phyloP scores from a whole-genome alignment of 2,888 invertebrate genomes.

The Punctoribates punctum region DNA sequence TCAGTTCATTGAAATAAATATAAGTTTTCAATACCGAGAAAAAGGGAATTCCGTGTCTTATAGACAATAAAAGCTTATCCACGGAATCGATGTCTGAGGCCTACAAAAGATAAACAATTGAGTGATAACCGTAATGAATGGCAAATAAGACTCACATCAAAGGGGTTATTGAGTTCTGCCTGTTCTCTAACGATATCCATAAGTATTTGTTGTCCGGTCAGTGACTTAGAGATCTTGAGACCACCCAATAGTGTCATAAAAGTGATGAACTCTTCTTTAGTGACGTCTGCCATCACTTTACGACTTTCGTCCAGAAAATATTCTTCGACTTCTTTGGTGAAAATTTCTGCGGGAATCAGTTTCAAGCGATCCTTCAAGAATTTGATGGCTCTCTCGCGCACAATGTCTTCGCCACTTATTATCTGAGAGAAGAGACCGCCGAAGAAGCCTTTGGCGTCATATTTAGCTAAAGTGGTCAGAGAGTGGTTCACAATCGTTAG shows the following conservation, averaged over 20 bases:
- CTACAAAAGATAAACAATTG: constrained; percentile 48
- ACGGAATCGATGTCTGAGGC: constrained; percentile 55
- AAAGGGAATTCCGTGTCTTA: constrained; percentile 76
- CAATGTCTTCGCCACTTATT: constrained; percentile 66
- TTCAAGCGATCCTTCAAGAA: constrained; percentile 80
- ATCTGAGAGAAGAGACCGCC: constrained; percentile 69
- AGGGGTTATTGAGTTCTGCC: constrained; percentile 67
- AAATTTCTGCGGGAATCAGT: constrained; percentile 69
- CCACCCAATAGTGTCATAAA: constrained; percentile 79
- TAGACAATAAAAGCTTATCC: constrained; percentile 77
- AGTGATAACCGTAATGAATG: constrained; percentile 41
- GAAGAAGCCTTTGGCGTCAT: constrained; percentile 66
- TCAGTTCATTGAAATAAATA: constrained; percentile 41
- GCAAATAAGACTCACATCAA: constrained; percentile 52
- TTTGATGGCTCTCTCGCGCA: constrained; percentile 79
- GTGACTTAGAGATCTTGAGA: constrained; percentile 74
- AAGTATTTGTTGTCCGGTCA: constrained; percentile 78
- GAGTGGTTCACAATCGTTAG: constrained; percentile 78
- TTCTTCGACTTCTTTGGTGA: constrained; percentile 80
- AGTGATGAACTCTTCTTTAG: constrained; percentile 83
- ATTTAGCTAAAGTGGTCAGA: constrained; percentile 70
- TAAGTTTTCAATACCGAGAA: constrained; percentile 59
- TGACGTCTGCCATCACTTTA: constrained; percentile 73
- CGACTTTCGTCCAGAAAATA: constrained; percentile 76
- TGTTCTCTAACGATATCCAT: constrained; percentile 79